Conservation (phyloP, 2,797 vertebrate species). For the Enteromius argenteus region DNA sequence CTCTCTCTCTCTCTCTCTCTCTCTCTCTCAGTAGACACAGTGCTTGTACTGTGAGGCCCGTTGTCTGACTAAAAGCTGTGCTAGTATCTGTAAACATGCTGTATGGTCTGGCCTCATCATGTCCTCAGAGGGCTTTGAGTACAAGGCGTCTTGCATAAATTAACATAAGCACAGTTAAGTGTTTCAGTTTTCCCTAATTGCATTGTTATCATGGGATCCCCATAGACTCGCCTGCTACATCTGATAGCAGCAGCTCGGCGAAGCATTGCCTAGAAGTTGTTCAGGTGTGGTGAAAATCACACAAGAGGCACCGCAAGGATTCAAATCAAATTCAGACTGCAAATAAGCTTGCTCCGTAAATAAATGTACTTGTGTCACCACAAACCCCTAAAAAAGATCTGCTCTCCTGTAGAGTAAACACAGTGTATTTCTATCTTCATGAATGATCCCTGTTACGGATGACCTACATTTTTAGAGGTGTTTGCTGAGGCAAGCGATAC, state of each 20-base stretch:
- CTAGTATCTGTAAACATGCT: slow-evolving; percentile 32
- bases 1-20: background rate
- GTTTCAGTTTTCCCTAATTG: slow-evolving; percentile 9
- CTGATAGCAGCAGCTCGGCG: background rate
- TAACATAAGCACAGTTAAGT: background rate
- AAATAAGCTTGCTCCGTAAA: slow-evolving; percentile 25
- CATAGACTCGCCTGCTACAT: background rate
- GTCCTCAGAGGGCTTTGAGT: slow-evolving; percentile 11
- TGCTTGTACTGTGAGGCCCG: background rate
- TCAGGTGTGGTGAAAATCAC: slow-evolving; percentile 1
- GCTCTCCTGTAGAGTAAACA: slow-evolving; percentile 13
- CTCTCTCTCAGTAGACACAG: background rate
- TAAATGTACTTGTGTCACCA: slow-evolving; percentile 9
- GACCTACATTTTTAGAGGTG: slow-evolving; percentile 1
- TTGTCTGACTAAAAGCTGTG: slow-evolving; percentile 25
- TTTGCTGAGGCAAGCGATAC: slow-evolving; percentile 13
- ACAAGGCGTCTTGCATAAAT: slow-evolving; percentile 8
- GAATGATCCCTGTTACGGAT: slow-evolving; percentile 3
- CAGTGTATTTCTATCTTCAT: slow-evolving; percentile 19
- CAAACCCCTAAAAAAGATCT: slow-evolving; percentile 10
- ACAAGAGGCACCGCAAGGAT: slow-evolving; percentile 15
- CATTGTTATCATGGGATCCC: slow-evolving; percentile 1
- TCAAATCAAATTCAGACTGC: slow-evolving; percentile 7
- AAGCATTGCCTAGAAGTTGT: background rate
- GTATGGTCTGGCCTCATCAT: background rate